Evolutionary conservation across 2,797 vertebrate genomes (phyloP).

Genomic region (Selene dorsalis): DNA sequence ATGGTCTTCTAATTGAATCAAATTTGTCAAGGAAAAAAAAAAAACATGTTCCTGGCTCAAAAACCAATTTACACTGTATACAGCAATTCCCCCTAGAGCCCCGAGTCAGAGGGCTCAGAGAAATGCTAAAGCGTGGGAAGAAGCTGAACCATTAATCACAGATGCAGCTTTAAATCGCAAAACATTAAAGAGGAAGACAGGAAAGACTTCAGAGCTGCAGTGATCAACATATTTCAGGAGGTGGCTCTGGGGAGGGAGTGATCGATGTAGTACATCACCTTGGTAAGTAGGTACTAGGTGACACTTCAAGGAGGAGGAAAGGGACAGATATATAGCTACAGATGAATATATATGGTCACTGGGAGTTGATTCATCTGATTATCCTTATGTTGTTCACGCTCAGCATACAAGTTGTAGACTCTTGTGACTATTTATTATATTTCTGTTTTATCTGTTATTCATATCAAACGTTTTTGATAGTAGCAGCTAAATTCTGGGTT

Average conservation of each 20-base stretch:
- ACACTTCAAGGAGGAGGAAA: constrained; percentile 7
- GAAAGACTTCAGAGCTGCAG: constrained; percentile 21
- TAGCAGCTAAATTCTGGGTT: not conserved
- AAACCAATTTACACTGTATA: not conserved
- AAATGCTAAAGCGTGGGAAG: constrained; percentile 17
- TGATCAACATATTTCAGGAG: constrained; percentile 29
- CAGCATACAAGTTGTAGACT: not conserved
- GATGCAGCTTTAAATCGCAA: constrained; percentile 15
- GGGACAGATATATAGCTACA: not conserved
- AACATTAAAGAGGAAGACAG: constrained; percentile 10
- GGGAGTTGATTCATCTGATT: not conserved
- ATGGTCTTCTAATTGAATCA: too few relatives aligned
- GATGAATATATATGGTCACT: not conserved
- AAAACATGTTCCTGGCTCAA: not conserved
- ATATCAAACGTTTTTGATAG: not conserved
- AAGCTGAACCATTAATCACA: constrained; percentile 2
- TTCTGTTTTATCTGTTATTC: not conserved
- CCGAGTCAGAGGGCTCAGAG: constrained; percentile 2
- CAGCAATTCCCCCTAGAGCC: constrained; percentile 1
- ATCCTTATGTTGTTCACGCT: not conserved
- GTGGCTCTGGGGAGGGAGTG: constrained; percentile 12
- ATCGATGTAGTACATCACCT: constrained; percentile 10
- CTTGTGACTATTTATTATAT: not conserved
- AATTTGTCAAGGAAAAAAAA: constrained; percentile 2
- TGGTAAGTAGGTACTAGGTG: not conserved